These are phyloP conservation scores for Dendrolimus pini DNA, from an alignment of 2,888 invertebrate species.

Conservation along the genomic window DNA sequence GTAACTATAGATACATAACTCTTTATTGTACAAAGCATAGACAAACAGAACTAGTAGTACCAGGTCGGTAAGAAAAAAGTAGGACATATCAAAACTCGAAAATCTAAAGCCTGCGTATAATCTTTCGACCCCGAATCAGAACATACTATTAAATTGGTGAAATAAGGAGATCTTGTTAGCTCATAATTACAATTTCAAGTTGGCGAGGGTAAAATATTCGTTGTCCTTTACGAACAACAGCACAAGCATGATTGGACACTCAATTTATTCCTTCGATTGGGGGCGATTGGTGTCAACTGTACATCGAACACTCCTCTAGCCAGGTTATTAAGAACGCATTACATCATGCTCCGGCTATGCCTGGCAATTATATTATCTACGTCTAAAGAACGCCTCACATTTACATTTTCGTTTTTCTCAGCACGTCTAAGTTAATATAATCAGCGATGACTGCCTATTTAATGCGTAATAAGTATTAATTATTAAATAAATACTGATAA, in stretches of 20 bases:
- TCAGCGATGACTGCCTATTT: too few relatives aligned
- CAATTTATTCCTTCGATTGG: constrained; percentile 73
- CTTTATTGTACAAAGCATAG: too few relatives aligned
- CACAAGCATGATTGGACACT: constrained; percentile 45
- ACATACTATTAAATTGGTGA: too few relatives aligned
- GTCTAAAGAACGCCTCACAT: constrained; percentile 27
- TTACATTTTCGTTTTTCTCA: constrained; percentile 4
- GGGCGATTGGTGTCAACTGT: constrained; percentile 72
- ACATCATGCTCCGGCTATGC: constrained; percentile 48
- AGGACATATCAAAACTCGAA: too few relatives aligned
- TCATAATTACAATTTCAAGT: not conserved
- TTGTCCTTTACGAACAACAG: constrained; percentile 9
- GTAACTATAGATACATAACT: too few relatives aligned
- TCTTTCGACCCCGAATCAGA: too few relatives aligned
- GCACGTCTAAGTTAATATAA: not conserved
- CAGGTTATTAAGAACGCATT: constrained; percentile 37
- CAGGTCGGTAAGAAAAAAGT: too few relatives aligned
- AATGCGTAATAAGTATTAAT: too few relatives aligned
- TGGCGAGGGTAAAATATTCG: not conserved
- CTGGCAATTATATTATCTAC: constrained; percentile 51
- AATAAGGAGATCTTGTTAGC: too few relatives aligned
- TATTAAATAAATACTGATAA: too few relatives aligned
- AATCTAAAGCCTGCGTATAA: too few relatives aligned
- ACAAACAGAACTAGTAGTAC: too few relatives aligned
- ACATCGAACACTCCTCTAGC: constrained; percentile 53